These are phyloP conservation scores for Pachymerium ferrugineum DNA, from an alignment of 2,888 invertebrate species.

Conservation along the genomic window DNA sequence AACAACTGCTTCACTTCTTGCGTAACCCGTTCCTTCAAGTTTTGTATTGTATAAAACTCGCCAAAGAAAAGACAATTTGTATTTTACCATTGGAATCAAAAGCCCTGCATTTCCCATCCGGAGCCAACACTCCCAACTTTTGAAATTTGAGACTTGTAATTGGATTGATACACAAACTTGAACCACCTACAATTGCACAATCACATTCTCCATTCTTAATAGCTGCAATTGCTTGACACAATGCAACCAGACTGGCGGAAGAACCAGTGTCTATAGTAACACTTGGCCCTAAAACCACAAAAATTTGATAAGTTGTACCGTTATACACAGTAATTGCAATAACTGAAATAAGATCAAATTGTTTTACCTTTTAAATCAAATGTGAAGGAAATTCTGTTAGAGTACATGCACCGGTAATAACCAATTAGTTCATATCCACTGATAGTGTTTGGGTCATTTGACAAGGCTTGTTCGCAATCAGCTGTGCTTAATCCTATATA, in stretches of 20 bases:
- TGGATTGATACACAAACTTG: conserved; percentile 83
- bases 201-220: conserved; percentile 89
- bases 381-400: conserved; percentile 52
- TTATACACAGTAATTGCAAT: too few relatives aligned
- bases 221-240: conserved; percentile 76
- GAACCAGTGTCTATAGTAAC: conserved; percentile 96
- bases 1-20: conserved; percentile 14
- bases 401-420: conserved; percentile 61
- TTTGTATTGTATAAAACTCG: neutral
- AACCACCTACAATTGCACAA: conserved; percentile 90
- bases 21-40: neutral
- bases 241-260: conserved; percentile 86
- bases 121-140: conserved; percentile 85
- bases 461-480: conserved; percentile 87
- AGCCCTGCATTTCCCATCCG: conserved; percentile 85
- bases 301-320: neutral
- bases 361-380: conserved; percentile 52
- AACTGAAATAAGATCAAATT: neutral
- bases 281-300: conserved; percentile 65
- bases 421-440: conserved; percentile 87
- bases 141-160: conserved; percentile 88
- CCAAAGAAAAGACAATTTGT: neutral
- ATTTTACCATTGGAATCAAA: conserved; percentile 74
- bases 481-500: conserved; percentile 88
- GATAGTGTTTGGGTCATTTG: conserved; percentile 64